A percentile compares a stretch with the other conserved stretches of the same genome.
Conservation (phyloP, 64 coral and sea anemone species). For the Stylophora pistillata region DNA sequence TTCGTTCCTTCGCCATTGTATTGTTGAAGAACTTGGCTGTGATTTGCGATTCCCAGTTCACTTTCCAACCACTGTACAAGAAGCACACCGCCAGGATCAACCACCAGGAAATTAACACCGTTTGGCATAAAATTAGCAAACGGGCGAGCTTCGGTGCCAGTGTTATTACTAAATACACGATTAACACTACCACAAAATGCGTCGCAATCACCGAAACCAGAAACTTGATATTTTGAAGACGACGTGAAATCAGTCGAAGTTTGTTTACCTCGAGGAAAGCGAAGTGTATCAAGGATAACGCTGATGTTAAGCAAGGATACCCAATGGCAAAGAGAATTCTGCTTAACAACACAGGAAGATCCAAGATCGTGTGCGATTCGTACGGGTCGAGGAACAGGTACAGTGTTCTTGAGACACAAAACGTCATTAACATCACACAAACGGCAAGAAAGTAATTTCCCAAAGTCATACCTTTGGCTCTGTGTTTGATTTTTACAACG, state of each 20-base stretch:
- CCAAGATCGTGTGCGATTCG: slow-evolving; percentile 59
- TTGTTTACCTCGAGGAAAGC: slow-evolving; percentile 86
- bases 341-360: slow-evolving; percentile 54
- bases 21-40: slow-evolving; percentile 53
- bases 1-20: slow-evolving; percentile 15
- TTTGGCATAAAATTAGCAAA: slow-evolving; percentile 74
- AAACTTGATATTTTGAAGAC: slow-evolving; percentile 85
- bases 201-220: slow-evolving; percentile 50
- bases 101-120: slow-evolving; percentile 82
- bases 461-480: slow-evolving; percentile 50
- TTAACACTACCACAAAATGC: slow-evolving; percentile 70
- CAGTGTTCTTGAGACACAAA: slow-evolving; percentile 54
- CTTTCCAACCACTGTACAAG: slow-evolving; percentile 66
- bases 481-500: slow-evolving; percentile 48
- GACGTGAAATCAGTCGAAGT: slow-evolving; percentile 42
- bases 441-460: slow-evolving; percentile 73
- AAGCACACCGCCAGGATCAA: slow-evolving; percentile 53
- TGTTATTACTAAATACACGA: slow-evolving; percentile 62
- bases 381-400: slow-evolving; percentile 72
- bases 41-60: slow-evolving; percentile 52
- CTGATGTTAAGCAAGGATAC: slow-evolving; percentile 76
- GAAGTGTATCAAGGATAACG: slow-evolving; percentile 78
- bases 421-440: slow-evolving; percentile 71
- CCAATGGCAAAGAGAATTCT: slow-evolving; percentile 75
- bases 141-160: slow-evolving; percentile 66